A percentile compares a stretch with the other conserved stretches of the same genome.
Conservation (phyloP, 2,888 invertebrate species). For the Cheilosia grossa region DNA sequence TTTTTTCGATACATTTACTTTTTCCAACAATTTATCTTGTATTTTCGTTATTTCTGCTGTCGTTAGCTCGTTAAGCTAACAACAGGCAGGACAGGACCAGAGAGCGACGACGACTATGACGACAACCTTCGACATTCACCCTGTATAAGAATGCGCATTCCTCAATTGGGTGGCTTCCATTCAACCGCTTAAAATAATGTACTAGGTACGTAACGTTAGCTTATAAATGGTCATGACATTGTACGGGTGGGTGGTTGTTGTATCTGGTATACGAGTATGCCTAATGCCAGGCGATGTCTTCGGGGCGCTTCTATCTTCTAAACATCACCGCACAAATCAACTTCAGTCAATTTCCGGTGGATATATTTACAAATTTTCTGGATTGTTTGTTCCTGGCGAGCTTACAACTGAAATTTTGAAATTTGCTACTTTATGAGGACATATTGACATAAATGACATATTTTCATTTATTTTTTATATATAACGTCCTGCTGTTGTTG, state of each 20-base stretch:
- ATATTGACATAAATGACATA: background rate
- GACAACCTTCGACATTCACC: constrained; percentile 54
- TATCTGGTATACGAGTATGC: background rate
- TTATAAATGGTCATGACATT: constrained; percentile 36
- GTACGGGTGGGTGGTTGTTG: background rate
- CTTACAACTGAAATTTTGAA: constrained; percentile 47
- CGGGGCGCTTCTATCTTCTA: constrained; percentile 1
- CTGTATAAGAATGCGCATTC: constrained; percentile 43
- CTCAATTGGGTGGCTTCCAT: constrained; percentile 44
- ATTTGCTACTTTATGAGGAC: constrained; percentile 43
- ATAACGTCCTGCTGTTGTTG: background rate
- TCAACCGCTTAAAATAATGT: constrained; percentile 51
- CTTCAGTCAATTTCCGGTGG: constrained; percentile 71
- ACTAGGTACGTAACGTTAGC: constrained; percentile 26
- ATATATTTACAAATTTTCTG: constrained; percentile 73
- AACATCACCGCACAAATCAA: constrained; percentile 64
- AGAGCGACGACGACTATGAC: constrained; percentile 18
- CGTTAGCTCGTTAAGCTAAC: constrained; percentile 69
- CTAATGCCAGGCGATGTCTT: background rate
- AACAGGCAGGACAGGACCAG: constrained; percentile 18
- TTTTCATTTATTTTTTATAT: background rate
- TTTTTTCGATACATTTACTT: constrained; percentile 68
- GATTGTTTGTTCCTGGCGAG: constrained; percentile 58
- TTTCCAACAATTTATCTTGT: constrained; percentile 64
- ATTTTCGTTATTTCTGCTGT: constrained; percentile 62